Evolutionary conservation across 1,140 invertebrate genomes (phyloP), one percentile per base, ranked within the genome.

Genomic region (Catajapyx aquilonaris): DNA sequence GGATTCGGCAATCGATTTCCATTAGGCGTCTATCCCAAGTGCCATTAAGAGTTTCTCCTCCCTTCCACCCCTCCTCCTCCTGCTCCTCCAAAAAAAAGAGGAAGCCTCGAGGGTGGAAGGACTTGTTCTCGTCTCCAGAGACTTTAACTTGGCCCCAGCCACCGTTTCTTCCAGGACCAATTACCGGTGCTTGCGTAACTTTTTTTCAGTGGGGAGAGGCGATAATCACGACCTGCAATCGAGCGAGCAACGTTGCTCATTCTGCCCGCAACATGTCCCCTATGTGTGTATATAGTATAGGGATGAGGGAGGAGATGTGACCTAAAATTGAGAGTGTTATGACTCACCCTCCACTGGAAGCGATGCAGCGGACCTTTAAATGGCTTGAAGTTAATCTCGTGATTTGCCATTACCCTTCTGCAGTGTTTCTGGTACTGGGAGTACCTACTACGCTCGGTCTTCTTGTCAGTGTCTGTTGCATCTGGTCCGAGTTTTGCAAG

Each of bases 331-430:
- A 35, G n/a, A 18, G 3, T 16, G 31, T 21, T 19, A 2, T 2
- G 15, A 39, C 37, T 31, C 20, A 42, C 41, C 34, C 65, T 51
- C 69, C 69, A 73, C 45, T 65, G 61, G 43, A 67, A 71, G 40
- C 64, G 54, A 41, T 69, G 64, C 35, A 61, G 46, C 22, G 59
- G 54, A 41, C 64, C 65, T 42, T 63, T 54, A 52, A 72, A 72
- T 0, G 68, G 69, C 35, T 53, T 40, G 15, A 55, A 55, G 15
- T 48, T 48, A 21, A 48, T 51, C 37, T 59, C 51, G 44, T 67
- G 65, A 18, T 54, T 50, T 15, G 46, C 46, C 31, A 54, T 47
- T 15, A 56, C 48, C 30, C 50, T 48, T 35, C 50, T 48, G 45
- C 69, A 73, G 30, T 68, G 61, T 15, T 40, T 45, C 35, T 70